These are phyloP conservation scores for Bolborhynchus lineola DNA, from an alignment of 2,113 vertebrate genomes.

Conservation along the genomic window DNA sequence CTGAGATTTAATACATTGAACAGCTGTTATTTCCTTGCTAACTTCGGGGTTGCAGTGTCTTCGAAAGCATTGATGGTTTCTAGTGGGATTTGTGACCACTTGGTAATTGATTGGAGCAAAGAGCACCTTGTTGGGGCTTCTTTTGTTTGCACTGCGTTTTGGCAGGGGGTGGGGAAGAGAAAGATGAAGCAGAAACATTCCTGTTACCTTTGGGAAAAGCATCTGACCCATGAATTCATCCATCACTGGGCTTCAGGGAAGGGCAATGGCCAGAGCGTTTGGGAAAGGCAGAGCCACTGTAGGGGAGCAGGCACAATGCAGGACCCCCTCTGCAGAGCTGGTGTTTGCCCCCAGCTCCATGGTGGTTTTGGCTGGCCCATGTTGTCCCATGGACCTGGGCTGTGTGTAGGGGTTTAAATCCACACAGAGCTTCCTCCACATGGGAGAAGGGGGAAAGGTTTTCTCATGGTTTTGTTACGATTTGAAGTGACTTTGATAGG, in stretches of 20 bases:
- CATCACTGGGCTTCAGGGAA: neutral
- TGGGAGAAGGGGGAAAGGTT: neutral
- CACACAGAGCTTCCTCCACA: neutral
- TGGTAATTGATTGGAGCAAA: neutral
- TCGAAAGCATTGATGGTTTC: neutral
- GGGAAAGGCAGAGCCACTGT: neutral
- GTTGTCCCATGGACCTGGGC: fast-evolving
- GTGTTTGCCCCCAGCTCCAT: fast-evolving
- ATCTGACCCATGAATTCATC: neutral
- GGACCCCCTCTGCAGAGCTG: neutral
- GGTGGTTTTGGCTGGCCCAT: fast-evolving
- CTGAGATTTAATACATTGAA: neutral
- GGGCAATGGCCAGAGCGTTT: neutral
- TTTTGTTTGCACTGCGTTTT: neutral
- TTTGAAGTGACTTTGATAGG: neutral
- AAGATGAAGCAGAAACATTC: neutral
- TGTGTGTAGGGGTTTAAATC: fast-evolving
- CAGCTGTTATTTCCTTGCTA: neutral
- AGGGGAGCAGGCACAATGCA: fast-evolving
- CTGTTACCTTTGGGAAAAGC: neutral
- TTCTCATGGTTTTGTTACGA: neutral
- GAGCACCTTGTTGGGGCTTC: neutral
- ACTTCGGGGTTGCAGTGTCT: neutral
- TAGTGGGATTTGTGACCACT: neutral
- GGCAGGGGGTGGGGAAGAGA: fast-evolving